phyloP scores from a whole-genome alignment of 2,888 invertebrate genomes.

The Erebia ligea region DNA sequence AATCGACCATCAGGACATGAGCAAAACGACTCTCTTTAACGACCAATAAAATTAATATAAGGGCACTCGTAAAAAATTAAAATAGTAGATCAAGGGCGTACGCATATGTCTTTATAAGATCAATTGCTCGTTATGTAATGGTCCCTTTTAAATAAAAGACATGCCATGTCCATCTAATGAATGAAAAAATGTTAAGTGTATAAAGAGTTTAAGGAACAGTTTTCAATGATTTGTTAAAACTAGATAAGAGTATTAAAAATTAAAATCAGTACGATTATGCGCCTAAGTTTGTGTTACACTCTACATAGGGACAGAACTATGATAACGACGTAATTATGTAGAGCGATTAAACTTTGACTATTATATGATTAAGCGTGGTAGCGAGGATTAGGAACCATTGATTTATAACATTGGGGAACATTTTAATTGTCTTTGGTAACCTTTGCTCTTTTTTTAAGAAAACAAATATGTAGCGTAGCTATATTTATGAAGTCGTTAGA shows the following conservation, averaged over 20 bases:
- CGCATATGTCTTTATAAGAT: constrained; percentile 28
- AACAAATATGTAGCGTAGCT: neutral
- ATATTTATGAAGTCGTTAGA: constrained; percentile 22
- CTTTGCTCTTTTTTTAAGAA: neutral
- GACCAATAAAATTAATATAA: constrained; percentile 59
- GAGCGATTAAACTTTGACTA: too few relatives aligned
- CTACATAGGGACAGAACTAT: too few relatives aligned
- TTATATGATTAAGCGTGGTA: too few relatives aligned
- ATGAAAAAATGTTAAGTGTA: neutral
- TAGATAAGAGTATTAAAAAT: too few relatives aligned
- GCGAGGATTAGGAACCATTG: too few relatives aligned
- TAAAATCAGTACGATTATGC: too few relatives aligned
- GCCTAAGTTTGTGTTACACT: too few relatives aligned
- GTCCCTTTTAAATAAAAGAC: constrained; percentile 20
- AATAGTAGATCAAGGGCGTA: constrained; percentile 58
- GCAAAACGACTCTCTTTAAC: constrained; percentile 56
- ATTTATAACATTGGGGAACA: too few relatives aligned
- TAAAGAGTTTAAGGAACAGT: too few relatives aligned
- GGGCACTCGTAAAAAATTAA: constrained; percentile 57
- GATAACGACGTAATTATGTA: too few relatives aligned
- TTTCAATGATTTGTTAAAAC: too few relatives aligned
- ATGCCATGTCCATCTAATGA: neutral
- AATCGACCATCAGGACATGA: constrained; percentile 44
- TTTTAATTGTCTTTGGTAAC: too few relatives aligned
- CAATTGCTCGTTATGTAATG: constrained; percentile 35